Base-by-base conservation (phyloP, 2,888 invertebrate species). In the Eremobia ochroleuca region DNA sequence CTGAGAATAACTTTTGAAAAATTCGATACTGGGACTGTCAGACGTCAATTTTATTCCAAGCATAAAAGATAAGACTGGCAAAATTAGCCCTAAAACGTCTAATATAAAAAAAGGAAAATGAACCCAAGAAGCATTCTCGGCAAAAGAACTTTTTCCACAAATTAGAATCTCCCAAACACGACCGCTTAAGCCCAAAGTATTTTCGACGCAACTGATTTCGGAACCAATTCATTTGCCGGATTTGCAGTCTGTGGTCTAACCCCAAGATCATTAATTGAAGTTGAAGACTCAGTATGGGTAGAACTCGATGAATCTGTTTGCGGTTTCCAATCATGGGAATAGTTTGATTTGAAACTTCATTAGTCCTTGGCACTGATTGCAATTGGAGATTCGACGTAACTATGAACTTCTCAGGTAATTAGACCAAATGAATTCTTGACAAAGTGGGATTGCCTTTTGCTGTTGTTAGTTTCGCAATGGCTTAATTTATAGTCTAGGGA, bases 161-260 rank as follows among this genome's bases (percentile, higher is more conserved):
- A 77, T 74, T 72, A 59, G n/a, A 72, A 81, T 52, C 58, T 67
- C 31, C 40, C 9, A 72, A 82, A 77, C 68, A 66, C 31, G 43
- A 64, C 59, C 66, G 37, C 72, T 66, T 69, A 77, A 77, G n/a
- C 73, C 62, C 59, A 68, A 81, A 77, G 67, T 81, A 73, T 66
- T 66, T 79, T 73, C 58, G 87, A 89, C 74, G 46, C 82, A 85
- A 78, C 77, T 76, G 58, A 79, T 80, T 90, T 90, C 69, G 84
- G 82, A 92, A 92, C 91, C 92, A 90, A 93, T 94, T 93, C 91
- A 92, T 93, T 94, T 92, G 89, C 86, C 86, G 86, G 91, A 91
- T 94, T 92, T 91, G 90, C 91, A 90, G 90, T 76, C 85, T 88
- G 90, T 85, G 92, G 92, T 91, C 88, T 79, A 85, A 90, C 89